These are phyloP conservation scores for Trissolcus brochymenae DNA, from an alignment of 2,888 invertebrate species.

Conservation along the genomic window DNA sequence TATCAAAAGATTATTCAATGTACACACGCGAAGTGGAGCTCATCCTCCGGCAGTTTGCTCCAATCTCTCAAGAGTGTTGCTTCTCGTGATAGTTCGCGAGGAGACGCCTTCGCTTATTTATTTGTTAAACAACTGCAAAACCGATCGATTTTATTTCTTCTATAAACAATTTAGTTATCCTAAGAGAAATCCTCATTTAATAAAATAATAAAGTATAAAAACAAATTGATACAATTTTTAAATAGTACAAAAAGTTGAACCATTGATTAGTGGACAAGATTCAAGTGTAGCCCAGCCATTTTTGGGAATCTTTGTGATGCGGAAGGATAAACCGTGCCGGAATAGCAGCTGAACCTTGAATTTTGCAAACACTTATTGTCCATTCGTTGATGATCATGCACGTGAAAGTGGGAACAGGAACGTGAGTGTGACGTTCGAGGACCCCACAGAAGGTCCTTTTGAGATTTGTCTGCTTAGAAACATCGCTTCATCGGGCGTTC, in stretches of 20 bases:
- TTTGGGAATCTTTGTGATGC: constrained; percentile 18
- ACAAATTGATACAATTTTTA: not conserved
- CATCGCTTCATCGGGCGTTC: constrained; percentile 30
- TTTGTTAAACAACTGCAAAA: too few relatives aligned
- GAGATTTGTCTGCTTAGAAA: not conserved
- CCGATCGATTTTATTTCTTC: too few relatives aligned
- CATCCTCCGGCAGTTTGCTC: constrained; percentile 56
- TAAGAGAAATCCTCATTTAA: too few relatives aligned
- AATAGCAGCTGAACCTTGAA: not conserved
- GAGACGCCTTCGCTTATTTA: constrained; percentile 2
- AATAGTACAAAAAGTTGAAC: not conserved
- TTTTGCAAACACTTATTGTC: not conserved
- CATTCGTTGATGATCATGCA: constrained; percentile 15
- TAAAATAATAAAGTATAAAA: not conserved
- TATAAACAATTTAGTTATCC: too few relatives aligned
- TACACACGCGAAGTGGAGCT: constrained; percentile 42
- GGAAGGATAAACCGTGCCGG: constrained; percentile 12
- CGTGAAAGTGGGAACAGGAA: constrained; percentile 21
- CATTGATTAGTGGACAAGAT: not conserved
- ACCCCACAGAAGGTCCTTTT: constrained; percentile 23
- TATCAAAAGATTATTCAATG: constrained; percentile 52
- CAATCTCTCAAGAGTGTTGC: constrained; percentile 49
- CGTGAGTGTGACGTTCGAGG: constrained; percentile 11
- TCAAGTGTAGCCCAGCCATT: not conserved
- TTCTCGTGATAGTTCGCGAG: constrained; percentile 13